These are phyloP conservation scores for Trissoscelio sp. DNA, from an alignment of 2,888 invertebrate genomes.

Conservation along the genomic window DNA sequence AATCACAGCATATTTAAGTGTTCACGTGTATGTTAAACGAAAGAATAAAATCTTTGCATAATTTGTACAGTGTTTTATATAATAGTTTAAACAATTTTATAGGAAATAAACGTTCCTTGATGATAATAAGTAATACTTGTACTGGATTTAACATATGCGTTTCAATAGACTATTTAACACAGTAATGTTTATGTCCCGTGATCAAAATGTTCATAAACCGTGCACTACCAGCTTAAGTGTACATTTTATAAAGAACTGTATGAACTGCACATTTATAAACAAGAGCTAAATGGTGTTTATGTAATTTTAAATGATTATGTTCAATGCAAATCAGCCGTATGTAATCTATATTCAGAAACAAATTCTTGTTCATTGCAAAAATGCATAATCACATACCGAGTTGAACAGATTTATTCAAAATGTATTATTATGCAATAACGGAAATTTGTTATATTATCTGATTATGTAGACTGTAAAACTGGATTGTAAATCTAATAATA, in stretches of 20 bases:
- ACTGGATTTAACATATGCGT: slow-evolving; percentile 17
- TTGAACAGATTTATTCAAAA: slow-evolving; percentile 6
- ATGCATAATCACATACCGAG: slow-evolving; percentile 9
- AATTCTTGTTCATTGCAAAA: slow-evolving; percentile 5
- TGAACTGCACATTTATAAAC: slow-evolving; percentile 8
- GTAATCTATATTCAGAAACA: slow-evolving; percentile 4
- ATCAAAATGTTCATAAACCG: slow-evolving; percentile 23
- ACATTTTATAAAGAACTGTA: neutral
- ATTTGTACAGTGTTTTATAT: neutral
- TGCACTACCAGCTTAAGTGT: slow-evolving; percentile 9
- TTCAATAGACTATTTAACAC: slow-evolving; percentile 32
- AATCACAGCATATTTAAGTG: neutral
- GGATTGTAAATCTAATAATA: slow-evolving; percentile 10
- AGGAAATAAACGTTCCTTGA: neutral
- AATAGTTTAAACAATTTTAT: neutral
- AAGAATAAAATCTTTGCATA: slow-evolving; percentile 1
- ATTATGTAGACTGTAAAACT: slow-evolving; percentile 24
- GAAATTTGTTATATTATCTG: slow-evolving; percentile 5
- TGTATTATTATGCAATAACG: slow-evolving; percentile 18
- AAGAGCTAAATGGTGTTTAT: slow-evolving; percentile 14
- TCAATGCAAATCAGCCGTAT: slow-evolving; percentile 12
- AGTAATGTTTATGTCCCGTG: slow-evolving; percentile 5
- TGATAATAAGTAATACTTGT: neutral
- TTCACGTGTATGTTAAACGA: too few species aligned
- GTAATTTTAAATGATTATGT: slow-evolving; percentile 11